Conservation (phyloP, 2,113 vertebrate species). For the Pitta sordida region DNA sequence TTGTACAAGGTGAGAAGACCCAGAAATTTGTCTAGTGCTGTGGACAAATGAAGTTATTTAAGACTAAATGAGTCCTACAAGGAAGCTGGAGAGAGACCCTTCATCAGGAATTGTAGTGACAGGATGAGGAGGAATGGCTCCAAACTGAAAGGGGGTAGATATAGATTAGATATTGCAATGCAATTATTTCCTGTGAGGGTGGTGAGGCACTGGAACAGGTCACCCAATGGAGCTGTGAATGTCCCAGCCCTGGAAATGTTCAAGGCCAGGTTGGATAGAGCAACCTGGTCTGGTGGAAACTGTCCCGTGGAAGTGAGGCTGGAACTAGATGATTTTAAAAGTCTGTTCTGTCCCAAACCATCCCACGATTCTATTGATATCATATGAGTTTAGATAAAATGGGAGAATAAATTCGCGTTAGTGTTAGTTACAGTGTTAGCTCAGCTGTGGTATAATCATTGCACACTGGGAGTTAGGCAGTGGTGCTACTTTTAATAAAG, state of each 20-base stretch:
- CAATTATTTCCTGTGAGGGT: background rate
- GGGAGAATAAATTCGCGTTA: background rate
- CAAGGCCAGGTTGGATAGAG: background rate
- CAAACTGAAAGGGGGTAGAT: background rate
- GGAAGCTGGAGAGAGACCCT: background rate
- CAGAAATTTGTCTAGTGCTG: background rate
- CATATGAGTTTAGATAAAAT: background rate
- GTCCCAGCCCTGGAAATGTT: background rate
- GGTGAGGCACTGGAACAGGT: background rate
- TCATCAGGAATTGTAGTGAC: background rate
- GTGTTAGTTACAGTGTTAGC: background rate
- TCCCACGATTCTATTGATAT: accelerated
- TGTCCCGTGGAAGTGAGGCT: background rate
- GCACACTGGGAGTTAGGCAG: background rate
- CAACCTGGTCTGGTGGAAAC: background rate
- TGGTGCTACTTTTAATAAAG: background rate
- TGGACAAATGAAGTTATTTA: background rate
- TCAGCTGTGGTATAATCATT: background rate
- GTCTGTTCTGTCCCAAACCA: background rate
- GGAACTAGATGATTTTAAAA: accelerated
- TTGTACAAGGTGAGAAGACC: background rate
- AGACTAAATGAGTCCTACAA: background rate
- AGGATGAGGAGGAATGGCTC: background rate
- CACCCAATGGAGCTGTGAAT: background rate
- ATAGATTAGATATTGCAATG: background rate